phyloP scores from a whole-genome alignment of 2,113 vertebrate species.

The Crotalus horridus region DNA sequence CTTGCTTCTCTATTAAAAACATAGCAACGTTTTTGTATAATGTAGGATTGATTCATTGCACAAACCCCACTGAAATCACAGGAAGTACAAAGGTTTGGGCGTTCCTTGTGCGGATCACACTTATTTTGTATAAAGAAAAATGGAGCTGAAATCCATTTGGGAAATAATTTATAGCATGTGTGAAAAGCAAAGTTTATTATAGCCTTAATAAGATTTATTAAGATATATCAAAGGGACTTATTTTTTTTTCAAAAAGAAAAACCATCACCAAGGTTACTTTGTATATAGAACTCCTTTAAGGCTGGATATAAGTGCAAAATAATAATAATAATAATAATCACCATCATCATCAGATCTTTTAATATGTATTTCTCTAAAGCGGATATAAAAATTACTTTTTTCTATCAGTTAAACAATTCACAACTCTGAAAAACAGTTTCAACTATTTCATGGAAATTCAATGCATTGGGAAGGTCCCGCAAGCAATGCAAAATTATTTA shows the following conservation, averaged over 20 bases:
- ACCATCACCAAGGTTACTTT: constrained; percentile 21
- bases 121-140: neutral
- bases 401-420: neutral
- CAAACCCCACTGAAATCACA: neutral
- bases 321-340: neutral
- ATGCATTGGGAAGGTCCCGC: neutral
- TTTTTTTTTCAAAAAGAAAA: constrained; percentile 21
- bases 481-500: neutral
- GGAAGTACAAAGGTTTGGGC: too few relatives aligned
- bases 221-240: constrained; percentile 34
- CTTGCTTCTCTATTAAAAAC: neutral
- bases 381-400: neutral
- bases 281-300: neutral
- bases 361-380: neutral
- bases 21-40: too few relatives aligned
- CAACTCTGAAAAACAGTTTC: too few relatives aligned
- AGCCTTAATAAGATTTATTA: neutral
- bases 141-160: constrained; percentile 6
- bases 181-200: constrained; percentile 10
- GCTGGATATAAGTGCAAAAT: neutral
- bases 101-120: neutral
- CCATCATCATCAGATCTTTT: neutral
- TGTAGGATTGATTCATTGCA: neutral
- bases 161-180: constrained; percentile 26
- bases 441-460: neutral